Percentiles rank a stretch among this genome's conserved stretches.
phyloP scores from a whole-genome alignment of 2,888 invertebrate genomes.

The Mycogona germanica region DNA sequence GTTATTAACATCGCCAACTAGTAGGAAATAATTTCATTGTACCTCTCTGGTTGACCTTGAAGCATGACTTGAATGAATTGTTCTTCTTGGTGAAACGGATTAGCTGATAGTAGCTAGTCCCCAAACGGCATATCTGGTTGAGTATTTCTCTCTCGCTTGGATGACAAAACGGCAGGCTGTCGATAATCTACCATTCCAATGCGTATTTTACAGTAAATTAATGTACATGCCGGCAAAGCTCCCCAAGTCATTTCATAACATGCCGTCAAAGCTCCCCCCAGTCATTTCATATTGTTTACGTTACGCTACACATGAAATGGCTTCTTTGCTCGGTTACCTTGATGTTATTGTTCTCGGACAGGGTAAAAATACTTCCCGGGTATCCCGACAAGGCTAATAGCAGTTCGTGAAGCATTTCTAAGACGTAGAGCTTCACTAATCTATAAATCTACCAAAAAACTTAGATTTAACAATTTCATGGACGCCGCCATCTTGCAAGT shows the following conservation, averaged over 20 bases:
- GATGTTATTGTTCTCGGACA: constrained; percentile 1
- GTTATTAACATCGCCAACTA: too few species aligned
- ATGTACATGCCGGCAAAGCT: too few species aligned
- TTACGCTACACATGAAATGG: background rate
- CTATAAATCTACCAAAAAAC: background rate
- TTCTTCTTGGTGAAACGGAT: too few species aligned
- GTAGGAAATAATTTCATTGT: too few species aligned
- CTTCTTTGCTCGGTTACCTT: background rate
- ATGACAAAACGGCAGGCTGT: constrained; percentile 21
- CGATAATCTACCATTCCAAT: constrained; percentile 20
- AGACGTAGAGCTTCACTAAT: too few species aligned
- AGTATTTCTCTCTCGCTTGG: constrained; percentile 21
- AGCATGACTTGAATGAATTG: too few species aligned
- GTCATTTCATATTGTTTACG: too few species aligned
- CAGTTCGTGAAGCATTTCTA: constrained; percentile 52
- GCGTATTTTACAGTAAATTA: too few species aligned
- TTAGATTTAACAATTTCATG: background rate
- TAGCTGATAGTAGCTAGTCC: constrained; percentile 20
- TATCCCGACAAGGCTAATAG: constrained; percentile 53
- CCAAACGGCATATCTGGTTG: constrained; percentile 22
- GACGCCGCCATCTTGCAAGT: too few species aligned
- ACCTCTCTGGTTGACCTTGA: too few species aligned
- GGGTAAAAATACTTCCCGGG: constrained; percentile 26
- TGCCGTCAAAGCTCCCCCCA: too few species aligned
- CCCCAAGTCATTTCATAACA: too few species aligned